Evolutionary conservation across 2,113 vertebrate species (phyloP).

Genomic region (Mungos mungo): DNA sequence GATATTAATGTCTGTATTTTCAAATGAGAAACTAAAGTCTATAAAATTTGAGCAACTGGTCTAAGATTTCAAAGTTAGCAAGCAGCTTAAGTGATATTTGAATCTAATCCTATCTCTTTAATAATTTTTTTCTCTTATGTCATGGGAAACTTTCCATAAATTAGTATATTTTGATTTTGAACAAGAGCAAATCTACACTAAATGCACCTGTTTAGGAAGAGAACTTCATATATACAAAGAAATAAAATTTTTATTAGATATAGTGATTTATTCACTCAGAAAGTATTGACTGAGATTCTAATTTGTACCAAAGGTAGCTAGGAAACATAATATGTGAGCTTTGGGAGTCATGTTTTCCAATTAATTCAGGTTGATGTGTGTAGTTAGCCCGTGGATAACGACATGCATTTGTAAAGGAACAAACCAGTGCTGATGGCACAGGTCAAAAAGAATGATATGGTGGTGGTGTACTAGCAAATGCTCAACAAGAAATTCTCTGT

Average conservation of each 20-base stretch:
- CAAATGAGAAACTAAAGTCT: not conserved
- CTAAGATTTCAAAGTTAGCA: not conserved
- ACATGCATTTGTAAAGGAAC: not conserved
- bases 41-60: not conserved
- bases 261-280: not conserved
- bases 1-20: not conserved
- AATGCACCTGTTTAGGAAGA: not conserved
- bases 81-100: not conserved
- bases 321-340: not conserved
- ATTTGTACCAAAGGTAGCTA: not conserved
- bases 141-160: not conserved
- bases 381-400: not conserved
- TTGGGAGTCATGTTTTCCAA: not conserved
- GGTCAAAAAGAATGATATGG: not conserved
- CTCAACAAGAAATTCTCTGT: not conserved
- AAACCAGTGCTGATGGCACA: not conserved
- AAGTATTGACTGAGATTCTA: not conserved
- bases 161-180: not conserved
- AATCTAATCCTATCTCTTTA: not conserved
- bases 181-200: not conserved
- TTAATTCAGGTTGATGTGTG: not conserved
- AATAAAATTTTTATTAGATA: not conserved
- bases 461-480: not conserved
- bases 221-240: not conserved
- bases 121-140: not conserved